Percentiles rank a stretch among this genome's conserved stretches.
Evolutionary conservation across 1,140 invertebrate species (phyloP).

Genomic region (Acromyrmex echinatior): DNA sequence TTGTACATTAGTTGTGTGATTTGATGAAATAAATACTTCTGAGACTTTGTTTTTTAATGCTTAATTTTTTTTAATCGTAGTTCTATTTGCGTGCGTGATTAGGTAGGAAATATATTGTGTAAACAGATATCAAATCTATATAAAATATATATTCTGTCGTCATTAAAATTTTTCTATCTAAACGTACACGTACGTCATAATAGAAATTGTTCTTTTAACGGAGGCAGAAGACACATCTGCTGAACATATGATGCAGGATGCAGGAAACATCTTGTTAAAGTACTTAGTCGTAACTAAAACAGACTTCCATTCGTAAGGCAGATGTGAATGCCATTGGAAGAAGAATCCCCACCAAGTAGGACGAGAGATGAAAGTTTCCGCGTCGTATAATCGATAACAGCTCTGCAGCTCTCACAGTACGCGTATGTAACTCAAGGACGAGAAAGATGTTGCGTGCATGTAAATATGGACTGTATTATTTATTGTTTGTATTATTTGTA

Average conservation of each 20-base stretch:
- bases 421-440: constrained; percentile 82
- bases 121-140: neutral
- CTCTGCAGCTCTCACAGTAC: constrained; percentile 48
- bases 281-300: constrained; percentile 39
- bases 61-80: constrained; percentile 5
- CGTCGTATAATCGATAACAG: constrained; percentile 77
- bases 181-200: neutral
- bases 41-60: constrained; percentile 55
- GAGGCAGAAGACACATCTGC: constrained; percentile 70
- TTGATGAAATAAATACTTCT: constrained; percentile 82
- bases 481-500: neutral
- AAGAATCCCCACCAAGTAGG: constrained; percentile 73
- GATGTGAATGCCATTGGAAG: constrained; percentile 71
- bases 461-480: constrained; percentile 14
- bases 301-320: constrained; percentile 60
- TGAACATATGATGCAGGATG: constrained; percentile 78
- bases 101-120: neutral
- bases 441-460: constrained; percentile 20
- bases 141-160: neutral
- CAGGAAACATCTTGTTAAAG: constrained; percentile 83
- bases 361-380: constrained; percentile 73
- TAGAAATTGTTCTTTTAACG: constrained; percentile 18
- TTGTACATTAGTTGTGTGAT: constrained; percentile 81
- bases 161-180: neutral
- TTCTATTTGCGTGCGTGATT: neutral